Base-by-base conservation (phyloP, 2,113 vertebrate genomes). In the Hypanus sabinus region DNA sequence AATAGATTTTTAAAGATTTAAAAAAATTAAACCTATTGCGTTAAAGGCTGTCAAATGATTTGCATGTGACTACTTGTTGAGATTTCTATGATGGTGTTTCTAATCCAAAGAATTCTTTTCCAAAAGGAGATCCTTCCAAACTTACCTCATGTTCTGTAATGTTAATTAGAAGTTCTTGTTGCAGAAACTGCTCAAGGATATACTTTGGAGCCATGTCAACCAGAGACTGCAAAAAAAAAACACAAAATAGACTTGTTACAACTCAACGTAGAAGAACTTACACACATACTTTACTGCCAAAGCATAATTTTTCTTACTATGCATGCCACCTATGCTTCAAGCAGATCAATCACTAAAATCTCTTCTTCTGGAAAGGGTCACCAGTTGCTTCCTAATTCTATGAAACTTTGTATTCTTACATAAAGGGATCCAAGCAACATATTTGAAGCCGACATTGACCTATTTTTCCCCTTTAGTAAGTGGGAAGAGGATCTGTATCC, bases 201-300 rank as follows among this genome's bases (percentile, higher is more conserved):
- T 99, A 99, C 76, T 99, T 99, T 14, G 99, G 99, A 0, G 99
- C 99, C 99, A 99, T 99, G 95, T 99, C 99, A 0, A 99, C 98
- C 83, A 99, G 96, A 8, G 99, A 99, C 98, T 99, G 95, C n/a
- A n/a, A n/a, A n/a, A 0, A 20, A 90, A 36, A 57, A 94, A 94
- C 90, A 55, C 0, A 0, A 94, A 12, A 30, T 8, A 68, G 36
- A 94, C 71, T 0, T 0, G 9, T 3, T 24, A 77, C 38, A 1
- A 16, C 11, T 90, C 30, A 33, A 27, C 33, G 46, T 62, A 94
- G 30, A 10, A 93, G 16, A 22, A 22, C 30, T 62, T 77, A 55
- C 22, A 71, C 30, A 71, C 2, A 9, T 73, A 93, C 57, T 94
- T 77, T 94, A 65, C 93, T 57, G 14, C 55, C 24, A 79, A 76